Evolutionary conservation across 2,113 vertebrate species (phyloP), one percentile per base, ranked within the genome.

Genomic region (Pseudolaguvia tuberculata): DNA sequence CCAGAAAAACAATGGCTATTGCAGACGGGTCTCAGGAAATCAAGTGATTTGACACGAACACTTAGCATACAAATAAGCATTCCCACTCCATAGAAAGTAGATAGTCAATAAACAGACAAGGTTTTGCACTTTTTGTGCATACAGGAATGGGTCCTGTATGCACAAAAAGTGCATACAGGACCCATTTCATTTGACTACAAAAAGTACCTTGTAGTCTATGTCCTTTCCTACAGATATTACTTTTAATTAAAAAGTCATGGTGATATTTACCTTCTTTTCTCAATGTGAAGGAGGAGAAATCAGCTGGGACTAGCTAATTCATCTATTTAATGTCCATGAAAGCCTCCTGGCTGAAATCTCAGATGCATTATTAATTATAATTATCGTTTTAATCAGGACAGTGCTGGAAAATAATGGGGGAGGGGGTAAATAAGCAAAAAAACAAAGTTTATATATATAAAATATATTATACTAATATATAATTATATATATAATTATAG

Each of bases 241-340:
- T 78, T 82, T 77, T 81, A 80, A 83, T 82, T 79, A 82, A 82
- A 69, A 80, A 80, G 72, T 55, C 74, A 80, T 69, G 75, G 80
- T 79, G 78, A 84, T 86, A 83, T 88, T 86, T 86, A 81, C 73
- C 51, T 66, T 68, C 68, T 75, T 84, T 83, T 79, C 47, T 71
- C 77, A 58, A 59, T 70, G 51, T 78, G 79, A 86, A 79, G 79
- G 77, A 79, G 74, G 50, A 68, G 47, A 72, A 77, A 72, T 81
- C 78, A 81, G 74, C 55, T 78, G 74, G 72, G 79, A 75, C 71
- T 80, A 70, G 75, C 63, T 84, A 88, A 88, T 84, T 84, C 81
- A 56, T 82, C 82, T 80, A 79, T 84, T 84, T 83, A 84, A 86
- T 87, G 63, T 79, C 73, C 84, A 78, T 72, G 72, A 88, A 83